Conservation (phyloP, 2,113 vertebrate species). For the Hydrolagus affinis region DNA sequence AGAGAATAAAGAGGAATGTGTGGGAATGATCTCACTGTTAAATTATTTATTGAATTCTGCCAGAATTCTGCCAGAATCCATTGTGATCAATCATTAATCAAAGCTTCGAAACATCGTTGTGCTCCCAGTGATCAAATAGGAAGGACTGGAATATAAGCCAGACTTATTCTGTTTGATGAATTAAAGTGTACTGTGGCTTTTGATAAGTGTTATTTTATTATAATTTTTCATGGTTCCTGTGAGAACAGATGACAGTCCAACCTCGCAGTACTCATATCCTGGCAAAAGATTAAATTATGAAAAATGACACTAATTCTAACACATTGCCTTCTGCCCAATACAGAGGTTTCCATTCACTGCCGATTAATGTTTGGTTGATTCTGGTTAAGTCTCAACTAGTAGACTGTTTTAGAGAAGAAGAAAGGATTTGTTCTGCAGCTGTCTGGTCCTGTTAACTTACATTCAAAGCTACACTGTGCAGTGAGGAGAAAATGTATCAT, state of each 20-base stretch:
- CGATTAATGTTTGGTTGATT: neutral
- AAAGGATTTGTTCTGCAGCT: no score
- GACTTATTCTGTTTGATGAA: neutral
- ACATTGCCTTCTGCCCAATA: neutral
- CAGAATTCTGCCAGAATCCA: slow-evolving; percentile 4
- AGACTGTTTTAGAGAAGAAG: neutral
- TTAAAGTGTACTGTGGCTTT: neutral
- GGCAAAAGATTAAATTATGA: slow-evolving; percentile 1
- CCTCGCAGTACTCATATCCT: neutral
- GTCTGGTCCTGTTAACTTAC: no score
- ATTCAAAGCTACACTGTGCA: no score
- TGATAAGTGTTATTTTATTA: neutral
- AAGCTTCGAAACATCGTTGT: neutral
- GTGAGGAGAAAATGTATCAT: no score
- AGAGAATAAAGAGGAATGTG: neutral
- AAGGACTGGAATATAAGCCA: neutral
- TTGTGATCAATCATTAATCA: slow-evolving; percentile 14
- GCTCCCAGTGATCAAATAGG: slow-evolving; percentile 1
- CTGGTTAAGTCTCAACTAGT: neutral
- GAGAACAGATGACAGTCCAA: slow-evolving; percentile 1
- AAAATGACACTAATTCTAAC: neutral
- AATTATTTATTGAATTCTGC: slow-evolving; percentile 11
- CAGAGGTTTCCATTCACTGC: neutral
- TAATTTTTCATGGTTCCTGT: slow-evolving; percentile 16
- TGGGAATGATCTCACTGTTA: neutral